These are phyloP conservation scores for Mohoua ochrocephala DNA, from an alignment of 2,113 vertebrate species.

Conservation along the genomic window DNA sequence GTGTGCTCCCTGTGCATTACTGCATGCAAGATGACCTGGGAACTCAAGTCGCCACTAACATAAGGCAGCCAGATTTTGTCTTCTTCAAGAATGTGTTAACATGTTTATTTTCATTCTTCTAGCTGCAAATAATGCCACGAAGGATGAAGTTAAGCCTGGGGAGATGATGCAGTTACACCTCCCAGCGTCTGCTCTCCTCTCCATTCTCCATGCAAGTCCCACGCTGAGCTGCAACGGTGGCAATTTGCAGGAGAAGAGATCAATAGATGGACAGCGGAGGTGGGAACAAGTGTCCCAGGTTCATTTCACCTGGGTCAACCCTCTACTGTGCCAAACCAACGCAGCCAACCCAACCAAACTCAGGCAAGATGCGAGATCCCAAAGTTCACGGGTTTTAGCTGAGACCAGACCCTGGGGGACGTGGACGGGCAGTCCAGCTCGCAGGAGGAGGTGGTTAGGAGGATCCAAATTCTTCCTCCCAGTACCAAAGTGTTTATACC, in stretches of 20 bases:
- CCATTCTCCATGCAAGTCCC: background rate
- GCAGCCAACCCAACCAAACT: background rate
- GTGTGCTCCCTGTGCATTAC: background rate
- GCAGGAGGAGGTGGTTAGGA: background rate
- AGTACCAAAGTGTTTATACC: background rate
- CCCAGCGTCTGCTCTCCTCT: background rate
- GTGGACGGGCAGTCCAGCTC: background rate
- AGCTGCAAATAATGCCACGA: background rate
- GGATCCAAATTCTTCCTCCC: background rate
- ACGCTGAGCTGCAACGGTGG: rapidly evolving
- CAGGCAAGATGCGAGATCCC: background rate
- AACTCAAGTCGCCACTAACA: background rate
- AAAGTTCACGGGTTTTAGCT: background rate
- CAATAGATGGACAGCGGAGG: background rate
- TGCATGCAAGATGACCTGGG: background rate
- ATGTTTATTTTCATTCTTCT: rapidly evolving
- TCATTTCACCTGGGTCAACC: background rate
- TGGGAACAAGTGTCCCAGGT: background rate
- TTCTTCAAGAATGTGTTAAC: background rate
- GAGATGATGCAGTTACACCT: background rate
- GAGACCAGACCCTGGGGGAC: background rate
- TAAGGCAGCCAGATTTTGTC: background rate
- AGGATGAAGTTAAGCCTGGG: background rate
- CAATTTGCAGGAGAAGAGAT: background rate
- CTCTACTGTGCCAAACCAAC: background rate